Conservation (phyloP, 53 echinoderm and acorn worm species). For the Echinometra lucunter region DNA sequence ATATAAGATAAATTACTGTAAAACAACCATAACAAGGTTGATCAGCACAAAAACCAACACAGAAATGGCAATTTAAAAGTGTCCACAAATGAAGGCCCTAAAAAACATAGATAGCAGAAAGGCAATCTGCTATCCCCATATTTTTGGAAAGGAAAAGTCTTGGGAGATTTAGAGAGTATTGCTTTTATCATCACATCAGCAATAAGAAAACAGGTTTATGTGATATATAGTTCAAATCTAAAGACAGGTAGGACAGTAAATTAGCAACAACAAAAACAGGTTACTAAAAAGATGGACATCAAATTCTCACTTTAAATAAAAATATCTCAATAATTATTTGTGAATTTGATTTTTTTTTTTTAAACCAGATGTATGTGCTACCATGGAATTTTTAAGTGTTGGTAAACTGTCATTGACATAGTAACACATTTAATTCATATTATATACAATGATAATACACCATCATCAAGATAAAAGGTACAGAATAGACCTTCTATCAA, state of each 20-base stretch:
- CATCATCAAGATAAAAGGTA: background rate
- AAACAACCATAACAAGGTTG: background rate
- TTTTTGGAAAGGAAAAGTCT: too few species aligned
- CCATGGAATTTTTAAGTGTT: background rate
- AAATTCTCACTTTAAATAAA: too few species aligned
- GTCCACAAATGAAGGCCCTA: background rate
- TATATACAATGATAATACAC: background rate
- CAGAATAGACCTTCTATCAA: background rate
- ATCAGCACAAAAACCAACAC: background rate
- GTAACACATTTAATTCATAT: background rate
- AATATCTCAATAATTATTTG: background rate
- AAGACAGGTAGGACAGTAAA: too few species aligned
- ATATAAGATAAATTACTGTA: background rate
- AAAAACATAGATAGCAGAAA: too few species aligned
- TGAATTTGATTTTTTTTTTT: background rate
- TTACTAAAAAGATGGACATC: too few species aligned
- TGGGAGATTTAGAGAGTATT: too few species aligned
- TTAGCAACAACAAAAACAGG: too few species aligned
- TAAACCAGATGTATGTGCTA: background rate
- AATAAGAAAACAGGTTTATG: too few species aligned
- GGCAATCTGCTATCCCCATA: too few species aligned
- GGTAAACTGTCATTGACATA: background rate
- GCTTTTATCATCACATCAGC: background rate
- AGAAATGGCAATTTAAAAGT: background rate
- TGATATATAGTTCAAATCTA: too few species aligned